phyloP scores from a whole-genome alignment of 2,888 invertebrate genomes.

The Cylloceria caligata region DNA sequence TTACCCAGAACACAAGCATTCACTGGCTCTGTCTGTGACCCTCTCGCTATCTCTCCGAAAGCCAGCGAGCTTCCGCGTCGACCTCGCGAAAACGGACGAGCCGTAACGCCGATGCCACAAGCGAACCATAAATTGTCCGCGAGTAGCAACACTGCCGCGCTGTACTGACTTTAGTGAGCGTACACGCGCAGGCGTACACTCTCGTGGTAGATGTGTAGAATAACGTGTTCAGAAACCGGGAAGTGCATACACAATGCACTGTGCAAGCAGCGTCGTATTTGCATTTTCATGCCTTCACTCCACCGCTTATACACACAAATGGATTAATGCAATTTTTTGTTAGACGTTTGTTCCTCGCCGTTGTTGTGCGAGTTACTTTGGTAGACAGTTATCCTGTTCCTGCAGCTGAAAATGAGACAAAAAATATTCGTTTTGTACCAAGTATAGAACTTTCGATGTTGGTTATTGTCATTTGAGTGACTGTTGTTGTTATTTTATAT shows the following conservation, averaged over 20 bases:
- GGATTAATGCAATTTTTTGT: constrained; percentile 35
- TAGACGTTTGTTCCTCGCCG: background rate
- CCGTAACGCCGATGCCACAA: constrained; percentile 69
- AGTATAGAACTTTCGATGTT: background rate
- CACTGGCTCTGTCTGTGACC: constrained; percentile 20
- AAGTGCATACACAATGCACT: constrained; percentile 27
- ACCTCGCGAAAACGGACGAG: constrained; percentile 65
- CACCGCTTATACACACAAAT: constrained; percentile 43
- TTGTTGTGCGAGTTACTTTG: background rate
- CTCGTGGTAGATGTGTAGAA: constrained; percentile 47
- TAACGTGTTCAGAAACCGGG: constrained; percentile 40
- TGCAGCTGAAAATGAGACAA: background rate
- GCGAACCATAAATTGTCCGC: constrained; percentile 76
- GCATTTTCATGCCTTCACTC: constrained; percentile 77
- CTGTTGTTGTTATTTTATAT: background rate
- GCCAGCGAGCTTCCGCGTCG: constrained; percentile 53
- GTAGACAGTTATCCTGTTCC: background rate
- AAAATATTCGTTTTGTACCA: background rate
- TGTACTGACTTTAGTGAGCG: constrained; percentile 35
- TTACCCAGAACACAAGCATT: constrained; percentile 65
- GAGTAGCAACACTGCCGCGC: constrained; percentile 60
- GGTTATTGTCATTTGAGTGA: background rate
- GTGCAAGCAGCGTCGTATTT: constrained; percentile 64
- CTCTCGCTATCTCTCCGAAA: constrained; percentile 28
- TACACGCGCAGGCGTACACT: constrained; percentile 34